Conservation (phyloP, 2,888 invertebrate genomes). For the Pollenia griseotomentosa region DNA sequence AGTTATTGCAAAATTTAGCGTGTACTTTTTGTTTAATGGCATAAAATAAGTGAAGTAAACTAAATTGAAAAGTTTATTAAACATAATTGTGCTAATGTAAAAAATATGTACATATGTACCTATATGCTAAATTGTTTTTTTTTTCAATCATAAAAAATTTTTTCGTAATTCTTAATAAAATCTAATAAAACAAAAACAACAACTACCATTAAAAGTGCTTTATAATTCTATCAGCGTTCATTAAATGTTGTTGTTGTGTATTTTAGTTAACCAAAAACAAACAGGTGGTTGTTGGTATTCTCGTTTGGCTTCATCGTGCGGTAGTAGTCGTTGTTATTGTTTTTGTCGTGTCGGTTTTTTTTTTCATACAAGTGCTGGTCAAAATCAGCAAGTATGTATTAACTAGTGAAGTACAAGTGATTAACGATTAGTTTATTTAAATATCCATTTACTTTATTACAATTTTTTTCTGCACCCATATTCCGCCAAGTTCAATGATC, state of each 20-base stretch:
- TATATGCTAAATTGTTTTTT: too few relatives aligned
- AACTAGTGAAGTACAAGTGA: not conserved
- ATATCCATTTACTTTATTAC: not conserved
- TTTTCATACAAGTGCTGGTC: conserved; percentile 15
- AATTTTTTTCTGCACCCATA: not conserved
- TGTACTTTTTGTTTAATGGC: not conserved
- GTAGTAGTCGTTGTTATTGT: not conserved
- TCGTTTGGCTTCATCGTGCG: not conserved
- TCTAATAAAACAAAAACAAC: conserved; percentile 11
- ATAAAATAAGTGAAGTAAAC: not conserved
- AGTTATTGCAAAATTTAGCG: not conserved
- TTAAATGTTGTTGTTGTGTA: conserved; percentile 4
- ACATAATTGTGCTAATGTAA: too few relatives aligned
- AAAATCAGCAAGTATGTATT: conserved; percentile 23
- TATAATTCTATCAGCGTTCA: not conserved
- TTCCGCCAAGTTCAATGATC: conserved; percentile 57
- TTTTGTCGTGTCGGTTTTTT: conserved; percentile 12
- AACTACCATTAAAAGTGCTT: not conserved
- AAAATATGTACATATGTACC: too few relatives aligned
- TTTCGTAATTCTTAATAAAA: conserved; percentile 34
- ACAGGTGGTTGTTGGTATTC: conserved; percentile 43
- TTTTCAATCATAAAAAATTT: not conserved
- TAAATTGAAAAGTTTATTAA: too few relatives aligned
- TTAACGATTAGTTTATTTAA: conserved; percentile 5
- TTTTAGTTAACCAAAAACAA: not conserved